A percentile compares a stretch with the other conserved stretches of the same genome.
These are phyloP conservation scores for Kuschelorhynchus macadamiae DNA, from an alignment of 2,888 invertebrate species.

Conservation along the genomic window DNA sequence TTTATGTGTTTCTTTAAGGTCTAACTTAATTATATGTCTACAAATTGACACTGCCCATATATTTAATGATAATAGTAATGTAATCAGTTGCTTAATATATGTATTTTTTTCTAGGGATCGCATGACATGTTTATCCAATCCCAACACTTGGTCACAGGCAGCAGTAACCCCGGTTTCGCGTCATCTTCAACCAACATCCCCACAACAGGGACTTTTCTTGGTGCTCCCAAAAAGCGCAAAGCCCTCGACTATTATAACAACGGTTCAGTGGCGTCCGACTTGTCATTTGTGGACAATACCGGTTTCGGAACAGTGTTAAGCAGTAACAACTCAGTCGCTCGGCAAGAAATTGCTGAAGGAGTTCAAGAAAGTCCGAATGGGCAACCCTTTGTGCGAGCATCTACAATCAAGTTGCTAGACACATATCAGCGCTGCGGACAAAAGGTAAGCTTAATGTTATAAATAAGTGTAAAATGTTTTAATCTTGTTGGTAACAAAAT, in stretches of 20 bases:
- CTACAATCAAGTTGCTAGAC: conserved; percentile 78
- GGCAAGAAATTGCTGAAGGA: conserved; percentile 17
- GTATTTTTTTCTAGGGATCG: conserved; percentile 77
- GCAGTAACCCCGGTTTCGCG: conserved; percentile 66
- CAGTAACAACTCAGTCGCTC: conserved; percentile 12
- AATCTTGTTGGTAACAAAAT: not conserved
- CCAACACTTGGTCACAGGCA: conserved; percentile 72
- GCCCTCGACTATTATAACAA: conserved; percentile 59
- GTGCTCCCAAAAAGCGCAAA: conserved; percentile 66
- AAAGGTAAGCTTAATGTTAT: conserved; percentile 69
- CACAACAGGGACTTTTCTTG: conserved; percentile 39
- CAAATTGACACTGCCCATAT: no score
- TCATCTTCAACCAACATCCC: conserved; percentile 47
- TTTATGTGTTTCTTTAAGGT: no score
- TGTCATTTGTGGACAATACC: conserved; percentile 59
- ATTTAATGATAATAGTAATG: no score
- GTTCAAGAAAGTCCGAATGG: conserved; percentile 46
- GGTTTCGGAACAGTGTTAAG: conserved; percentile 60
- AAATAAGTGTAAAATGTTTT: not conserved
- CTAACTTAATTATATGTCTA: no score
- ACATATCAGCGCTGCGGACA: conserved; percentile 76
- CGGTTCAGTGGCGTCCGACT: conserved; percentile 60
- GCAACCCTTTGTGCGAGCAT: conserved; percentile 76
- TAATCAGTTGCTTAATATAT: no score
- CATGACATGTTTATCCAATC: conserved; percentile 89